Percentiles rank a stretch among this genome's conserved stretches.
These are phyloP conservation scores for Etheostoma cragini DNA, from an alignment of 2,113 vertebrate genomes.

Conservation along the genomic window DNA sequence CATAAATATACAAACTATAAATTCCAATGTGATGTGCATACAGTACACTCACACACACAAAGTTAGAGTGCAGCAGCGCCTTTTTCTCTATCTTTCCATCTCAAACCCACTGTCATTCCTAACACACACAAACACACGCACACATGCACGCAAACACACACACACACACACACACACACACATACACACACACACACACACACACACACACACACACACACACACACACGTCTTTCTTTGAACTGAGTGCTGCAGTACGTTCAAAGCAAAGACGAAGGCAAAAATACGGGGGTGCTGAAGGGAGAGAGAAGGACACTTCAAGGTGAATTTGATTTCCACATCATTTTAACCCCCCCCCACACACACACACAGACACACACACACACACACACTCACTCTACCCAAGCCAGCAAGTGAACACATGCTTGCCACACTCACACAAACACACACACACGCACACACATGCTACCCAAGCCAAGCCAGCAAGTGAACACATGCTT, in stretches of 20 bases:
- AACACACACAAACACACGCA: conserved; percentile 49
- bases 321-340: conserved; percentile 89
- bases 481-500: conserved; percentile 83
- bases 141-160: conserved; percentile 27
- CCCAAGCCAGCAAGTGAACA: conserved; percentile 78
- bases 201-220: conserved; percentile 42
- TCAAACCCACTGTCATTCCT: conserved; percentile 70
- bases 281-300: conserved; percentile 71
- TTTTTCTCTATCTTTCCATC: conserved; percentile 60
- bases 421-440: conserved; percentile 68
- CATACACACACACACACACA: conserved; percentile 35
- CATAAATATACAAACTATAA: not conserved
- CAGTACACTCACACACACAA: not conserved
- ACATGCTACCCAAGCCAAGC: conserved; percentile 38
- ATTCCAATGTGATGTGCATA: not conserved
- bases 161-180: conserved; percentile 51
- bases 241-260: conserved; percentile 82
- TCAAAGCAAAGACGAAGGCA: conserved; percentile 82
- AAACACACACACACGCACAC: conserved; percentile 3
- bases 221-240: conserved; percentile 77
- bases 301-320: conserved; percentile 82
- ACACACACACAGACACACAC: not conserved
- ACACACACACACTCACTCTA: conserved; percentile 12
- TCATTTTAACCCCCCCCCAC: conserved; percentile 78
- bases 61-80: not conserved